Percentiles rank a stretch among this genome's conserved stretches.
Evolutionary conservation across 2,113 vertebrate species (phyloP).

Genomic region (Madoqua kirkii): DNA sequence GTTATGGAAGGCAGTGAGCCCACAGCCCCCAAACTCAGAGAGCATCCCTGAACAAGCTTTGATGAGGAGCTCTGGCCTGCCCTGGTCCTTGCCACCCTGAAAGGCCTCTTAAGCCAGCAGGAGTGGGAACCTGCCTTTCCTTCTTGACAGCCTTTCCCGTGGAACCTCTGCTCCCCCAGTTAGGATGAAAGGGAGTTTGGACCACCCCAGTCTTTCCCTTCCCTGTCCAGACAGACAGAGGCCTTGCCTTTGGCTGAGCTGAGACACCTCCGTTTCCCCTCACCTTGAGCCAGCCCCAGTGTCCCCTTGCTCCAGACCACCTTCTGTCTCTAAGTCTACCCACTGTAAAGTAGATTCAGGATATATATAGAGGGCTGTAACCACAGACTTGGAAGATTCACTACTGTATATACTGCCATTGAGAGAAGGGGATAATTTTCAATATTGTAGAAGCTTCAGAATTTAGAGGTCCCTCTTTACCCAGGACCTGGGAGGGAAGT

Average conservation of each 20-base stretch:
- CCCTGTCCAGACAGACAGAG: slow-evolving; percentile 26
- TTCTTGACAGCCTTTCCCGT: not conserved
- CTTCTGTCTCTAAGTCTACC: slow-evolving; percentile 59
- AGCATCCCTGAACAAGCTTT: not conserved
- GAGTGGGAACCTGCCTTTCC: not conserved
- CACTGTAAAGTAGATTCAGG: slow-evolving; percentile 32
- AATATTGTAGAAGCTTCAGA: slow-evolving; percentile 65
- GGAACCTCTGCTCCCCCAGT: not conserved
- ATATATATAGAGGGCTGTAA: slow-evolving; percentile 9
- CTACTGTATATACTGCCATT: slow-evolving; percentile 67
- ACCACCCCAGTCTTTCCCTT: not conserved
- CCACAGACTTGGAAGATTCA: slow-evolving; percentile 41
- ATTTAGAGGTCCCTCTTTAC: slow-evolving; percentile 63
- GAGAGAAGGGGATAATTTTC: slow-evolving; percentile 51
- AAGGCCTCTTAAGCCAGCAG: not conserved
- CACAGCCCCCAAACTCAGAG: not conserved
- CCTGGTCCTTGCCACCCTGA: not conserved
- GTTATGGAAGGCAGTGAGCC: slow-evolving; percentile 16
- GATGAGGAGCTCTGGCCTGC: not conserved
- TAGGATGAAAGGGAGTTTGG: not conserved
- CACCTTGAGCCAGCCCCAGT: not conserved
- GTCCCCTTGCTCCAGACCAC: slow-evolving; percentile 46
- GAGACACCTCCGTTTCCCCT: slow-evolving; percentile 41
- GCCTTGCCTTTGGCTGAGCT: slow-evolving; percentile 34
- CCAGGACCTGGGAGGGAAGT: slow-evolving; percentile 61